Evolutionary conservation across 1,140 invertebrate species (phyloP).

Genomic region (Homalodisca vitripennis): DNA sequence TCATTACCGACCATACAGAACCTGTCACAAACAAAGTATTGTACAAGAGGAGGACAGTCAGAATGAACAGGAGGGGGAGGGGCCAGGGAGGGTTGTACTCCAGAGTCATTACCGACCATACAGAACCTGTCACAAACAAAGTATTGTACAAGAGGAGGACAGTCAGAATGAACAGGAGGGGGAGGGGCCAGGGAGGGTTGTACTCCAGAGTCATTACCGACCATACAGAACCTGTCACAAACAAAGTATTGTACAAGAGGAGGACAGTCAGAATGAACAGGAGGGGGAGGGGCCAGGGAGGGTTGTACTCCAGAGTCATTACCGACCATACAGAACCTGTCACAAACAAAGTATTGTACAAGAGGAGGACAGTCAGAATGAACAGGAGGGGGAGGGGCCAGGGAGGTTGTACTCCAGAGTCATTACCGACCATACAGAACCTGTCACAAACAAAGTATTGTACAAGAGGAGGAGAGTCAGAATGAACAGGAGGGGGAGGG

Average conservation of each 20-base stretch:
- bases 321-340: no score
- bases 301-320: no score
- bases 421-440: no score
- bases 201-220: slow-evolving; percentile 72
- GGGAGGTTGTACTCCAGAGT: no score
- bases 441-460: slow-evolving; percentile 78
- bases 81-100: no score
- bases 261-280: no score
- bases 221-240: slow-evolving; percentile 62
- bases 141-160: slow-evolving; percentile 78
- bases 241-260: no score
- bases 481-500: slow-evolving; percentile 82
- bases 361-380: slow-evolving; percentile 76
- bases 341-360: slow-evolving; percentile 78
- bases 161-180: slow-evolving; percentile 76
- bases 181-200: slow-evolving; percentile 83
- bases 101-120: no score
- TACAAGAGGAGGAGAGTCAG: slow-evolving; percentile 74
- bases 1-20: no score
- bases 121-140: no score
- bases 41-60: slow-evolving; percentile 81
- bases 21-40: slow-evolving; percentile 73
- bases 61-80: slow-evolving; percentile 74
- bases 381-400: slow-evolving; percentile 74
- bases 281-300: no score